Base-by-base conservation (phyloP, 2,113 vertebrate genomes). In the Ardeotis arabs region DNA sequence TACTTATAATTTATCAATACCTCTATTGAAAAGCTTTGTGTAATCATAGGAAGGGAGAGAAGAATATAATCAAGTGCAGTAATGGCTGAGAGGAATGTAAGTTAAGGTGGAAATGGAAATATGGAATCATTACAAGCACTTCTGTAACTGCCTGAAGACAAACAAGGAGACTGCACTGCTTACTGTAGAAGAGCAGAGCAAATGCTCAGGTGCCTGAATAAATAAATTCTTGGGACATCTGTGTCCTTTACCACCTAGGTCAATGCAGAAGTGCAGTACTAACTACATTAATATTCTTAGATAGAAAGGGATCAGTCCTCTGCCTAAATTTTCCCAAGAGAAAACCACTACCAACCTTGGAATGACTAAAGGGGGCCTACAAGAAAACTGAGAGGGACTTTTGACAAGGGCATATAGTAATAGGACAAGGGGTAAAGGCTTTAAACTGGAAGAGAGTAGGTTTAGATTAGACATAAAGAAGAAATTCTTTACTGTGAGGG, bases 1-100 rank as follows among this genome's bases (percentile, higher is more conserved):
- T 87, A 86, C 35, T 35, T 31, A 41, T 86, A 63, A 89, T 82
- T 95, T 91, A 52, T 49, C 29, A 79, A 87, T 73, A 88, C 12
- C 7, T 49, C 53, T 82, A 68, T 25, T 59, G 52, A 84, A 96
- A 66, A 11, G 4, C 7, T 67, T 93, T 87, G 12, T 62, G 24
- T 17, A 67, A 49, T 25, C 41, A 14, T 52, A 87, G 24, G 8
- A 92, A 86, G 9, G 22, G 8, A 91, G 8, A 66, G 6, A 93
- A 68, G 28, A 94, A 91, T 58, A 75, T 87, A 93, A 81, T 73
- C 20, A 35, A 73, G 53, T 7, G 64, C 8, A 60, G 41, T 27
- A 92, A 66, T 62, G 24, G 77, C 44, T 23, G 59, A 60, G 33
- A 66, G 21, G 21, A 89, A 87, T 3, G 1, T 16, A 68, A 87